Percentiles rank a stretch among this genome's conserved stretches.
Conservation (phyloP, 1,140 invertebrate genomes). For the Drosophila mayri region DNA sequence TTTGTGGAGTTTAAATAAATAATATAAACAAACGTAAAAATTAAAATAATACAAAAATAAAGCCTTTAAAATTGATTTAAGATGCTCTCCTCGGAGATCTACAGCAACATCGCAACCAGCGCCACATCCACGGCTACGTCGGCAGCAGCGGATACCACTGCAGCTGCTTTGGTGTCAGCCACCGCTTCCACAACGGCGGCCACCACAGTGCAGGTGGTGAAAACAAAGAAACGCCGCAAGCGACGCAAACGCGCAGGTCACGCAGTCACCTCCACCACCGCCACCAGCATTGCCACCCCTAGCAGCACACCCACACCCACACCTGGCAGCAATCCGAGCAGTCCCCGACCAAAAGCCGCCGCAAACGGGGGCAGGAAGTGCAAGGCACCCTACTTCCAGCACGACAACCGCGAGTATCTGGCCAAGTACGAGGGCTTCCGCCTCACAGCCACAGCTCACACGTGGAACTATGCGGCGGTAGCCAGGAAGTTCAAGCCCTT, state of each 20-base stretch:
- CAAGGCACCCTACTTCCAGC: constrained; percentile 77
- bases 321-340: constrained; percentile 2
- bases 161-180: constrained; percentile 19
- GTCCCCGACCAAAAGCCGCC: constrained; percentile 12
- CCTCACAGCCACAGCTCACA: constrained; percentile 57
- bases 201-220: constrained; percentile 56
- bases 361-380: constrained; percentile 53
- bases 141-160: constrained; percentile 21
- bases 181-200: constrained; percentile 22
- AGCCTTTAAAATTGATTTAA: constrained; percentile 9
- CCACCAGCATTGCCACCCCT: constrained; percentile 17
- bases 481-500: constrained; percentile 81
- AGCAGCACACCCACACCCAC: constrained; percentile 20
- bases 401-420: constrained; percentile 76
- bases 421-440: constrained; percentile 72
- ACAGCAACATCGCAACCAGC: constrained; percentile 54
- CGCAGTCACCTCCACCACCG: constrained; percentile 32
- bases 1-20: constrained; percentile 9
- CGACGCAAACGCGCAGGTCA: constrained; percentile 74
- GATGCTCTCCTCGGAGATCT: constrained; percentile 77
- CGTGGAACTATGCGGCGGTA: constrained; percentile 77
- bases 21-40: not conserved
- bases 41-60: not conserved
- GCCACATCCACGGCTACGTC: constrained; percentile 42
- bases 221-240: constrained; percentile 73